These are phyloP conservation scores for Zaprionus davidi DNA, from an alignment of 1,140 invertebrate genomes.

Conservation along the genomic window DNA sequence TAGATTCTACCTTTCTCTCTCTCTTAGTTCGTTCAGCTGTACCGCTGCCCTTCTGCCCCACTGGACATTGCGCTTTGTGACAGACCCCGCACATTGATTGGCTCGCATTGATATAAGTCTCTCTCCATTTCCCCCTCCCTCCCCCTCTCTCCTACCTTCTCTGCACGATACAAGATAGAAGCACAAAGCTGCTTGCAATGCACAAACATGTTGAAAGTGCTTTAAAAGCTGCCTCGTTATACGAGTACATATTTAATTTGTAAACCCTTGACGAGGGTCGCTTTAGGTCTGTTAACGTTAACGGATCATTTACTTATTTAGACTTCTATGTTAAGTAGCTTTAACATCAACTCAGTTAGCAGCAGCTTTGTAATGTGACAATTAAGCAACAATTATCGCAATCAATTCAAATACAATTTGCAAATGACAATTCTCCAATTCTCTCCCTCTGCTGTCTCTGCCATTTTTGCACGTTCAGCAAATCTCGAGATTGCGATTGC, in stretches of 20 bases:
- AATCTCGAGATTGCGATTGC: conserved; percentile 18
- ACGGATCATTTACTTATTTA: background rate
- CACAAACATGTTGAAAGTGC: background rate
- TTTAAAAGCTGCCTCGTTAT: background rate
- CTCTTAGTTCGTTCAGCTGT: no score
- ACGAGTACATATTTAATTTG: no score
- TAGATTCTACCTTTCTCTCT: background rate
- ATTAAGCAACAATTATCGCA: background rate
- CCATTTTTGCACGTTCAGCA: background rate
- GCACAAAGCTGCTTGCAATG: background rate
- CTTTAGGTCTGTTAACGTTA: background rate
- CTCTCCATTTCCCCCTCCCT: background rate
- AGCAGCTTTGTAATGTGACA: background rate
- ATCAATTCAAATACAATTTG: background rate
- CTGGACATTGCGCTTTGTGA: background rate
- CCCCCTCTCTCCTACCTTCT: no score
- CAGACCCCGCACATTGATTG: background rate
- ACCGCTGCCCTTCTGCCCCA: background rate
- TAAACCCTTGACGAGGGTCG: no score
- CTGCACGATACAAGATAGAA: background rate
- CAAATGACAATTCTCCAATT: background rate
- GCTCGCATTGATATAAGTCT: background rate
- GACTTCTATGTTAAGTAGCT: background rate
- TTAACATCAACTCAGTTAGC: background rate
- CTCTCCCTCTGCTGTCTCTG: background rate